Evolutionary conservation across 2,888 invertebrate species (phyloP).

Genomic region (Dicycla oo): DNA sequence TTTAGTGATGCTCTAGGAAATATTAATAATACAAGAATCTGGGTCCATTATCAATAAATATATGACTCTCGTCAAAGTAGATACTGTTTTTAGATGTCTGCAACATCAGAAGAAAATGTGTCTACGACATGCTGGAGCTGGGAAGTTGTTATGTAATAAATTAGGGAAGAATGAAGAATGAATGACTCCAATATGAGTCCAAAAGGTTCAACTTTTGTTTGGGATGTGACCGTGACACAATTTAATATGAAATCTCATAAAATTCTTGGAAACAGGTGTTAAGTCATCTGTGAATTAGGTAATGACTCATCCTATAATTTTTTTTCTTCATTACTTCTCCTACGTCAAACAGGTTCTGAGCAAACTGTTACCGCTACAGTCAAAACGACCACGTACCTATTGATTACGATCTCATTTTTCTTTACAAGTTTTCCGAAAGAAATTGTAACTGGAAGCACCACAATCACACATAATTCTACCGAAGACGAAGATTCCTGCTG

Average conservation of each 20-base stretch:
- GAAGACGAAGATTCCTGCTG: neutral
- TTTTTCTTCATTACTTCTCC: neutral
- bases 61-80: neutral
- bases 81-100: too few relatives aligned
- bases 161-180: neutral
- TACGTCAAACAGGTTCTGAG: slow-evolving; percentile 13
- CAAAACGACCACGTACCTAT: neutral
- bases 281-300: slow-evolving; percentile 5
- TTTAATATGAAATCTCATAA: slow-evolving; percentile 4
- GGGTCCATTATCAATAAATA: neutral
- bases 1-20: slow-evolving; percentile 41
- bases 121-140: neutral
- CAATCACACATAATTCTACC: neutral
- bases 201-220: neutral
- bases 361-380: slow-evolving; percentile 1
- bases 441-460: neutral
- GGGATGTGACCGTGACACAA: neutral
- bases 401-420: slow-evolving; percentile 12
- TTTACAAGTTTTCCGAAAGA: neutral
- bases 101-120: neutral
- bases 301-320: slow-evolving; percentile 9
- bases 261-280: slow-evolving; percentile 13
- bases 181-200: neutral
- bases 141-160: neutral
- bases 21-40: slow-evolving; percentile 7